Evolutionary conservation across 92 coral and sea anemone genomes (phyloP).

Genomic region (Siderastrea radians): DNA sequence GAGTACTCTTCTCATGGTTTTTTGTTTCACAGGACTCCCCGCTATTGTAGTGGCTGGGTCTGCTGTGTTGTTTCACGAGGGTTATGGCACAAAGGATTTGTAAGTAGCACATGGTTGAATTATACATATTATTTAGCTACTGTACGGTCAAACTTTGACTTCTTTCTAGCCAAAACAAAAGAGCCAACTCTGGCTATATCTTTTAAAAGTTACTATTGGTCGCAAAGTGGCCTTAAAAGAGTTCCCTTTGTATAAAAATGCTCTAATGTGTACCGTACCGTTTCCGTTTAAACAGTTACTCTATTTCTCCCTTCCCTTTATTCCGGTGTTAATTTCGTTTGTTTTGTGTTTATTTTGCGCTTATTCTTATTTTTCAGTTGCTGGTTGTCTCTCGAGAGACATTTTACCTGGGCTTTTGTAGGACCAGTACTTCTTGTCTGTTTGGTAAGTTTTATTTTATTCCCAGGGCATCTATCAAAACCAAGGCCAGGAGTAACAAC

Average conservation of each 20-base stretch:
- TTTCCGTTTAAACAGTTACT: too few relatives aligned
- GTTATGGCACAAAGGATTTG: constrained; percentile 83
- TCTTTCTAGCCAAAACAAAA: too few relatives aligned
- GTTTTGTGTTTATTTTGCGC: neutral
- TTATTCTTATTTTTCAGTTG: constrained; percentile 67
- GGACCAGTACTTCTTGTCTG: constrained; percentile 90
- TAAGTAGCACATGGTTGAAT: constrained; percentile 36
- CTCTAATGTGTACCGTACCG: too few relatives aligned
- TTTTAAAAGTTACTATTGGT: too few relatives aligned
- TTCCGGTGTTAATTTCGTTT: neutral
- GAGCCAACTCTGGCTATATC: too few relatives aligned
- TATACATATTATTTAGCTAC: neutral
- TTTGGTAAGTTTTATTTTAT: constrained; percentile 66
- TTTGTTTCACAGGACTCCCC: constrained; percentile 70
- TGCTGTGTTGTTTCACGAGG: constrained; percentile 68
- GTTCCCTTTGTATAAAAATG: too few relatives aligned
- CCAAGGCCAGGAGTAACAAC: neutral
- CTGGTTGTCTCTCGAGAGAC: constrained; percentile 88
- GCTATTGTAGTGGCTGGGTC: constrained; percentile 75
- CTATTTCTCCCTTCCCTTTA: too few relatives aligned
- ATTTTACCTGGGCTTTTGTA: constrained; percentile 94
- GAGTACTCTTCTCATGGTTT: neutral
- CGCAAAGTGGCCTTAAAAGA: too few relatives aligned
- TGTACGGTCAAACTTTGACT: neutral
- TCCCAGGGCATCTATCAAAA: neutral